Evolutionary conservation across 2,797 vertebrate species (phyloP).

Genomic region (Gambusia yucatana): DNA sequence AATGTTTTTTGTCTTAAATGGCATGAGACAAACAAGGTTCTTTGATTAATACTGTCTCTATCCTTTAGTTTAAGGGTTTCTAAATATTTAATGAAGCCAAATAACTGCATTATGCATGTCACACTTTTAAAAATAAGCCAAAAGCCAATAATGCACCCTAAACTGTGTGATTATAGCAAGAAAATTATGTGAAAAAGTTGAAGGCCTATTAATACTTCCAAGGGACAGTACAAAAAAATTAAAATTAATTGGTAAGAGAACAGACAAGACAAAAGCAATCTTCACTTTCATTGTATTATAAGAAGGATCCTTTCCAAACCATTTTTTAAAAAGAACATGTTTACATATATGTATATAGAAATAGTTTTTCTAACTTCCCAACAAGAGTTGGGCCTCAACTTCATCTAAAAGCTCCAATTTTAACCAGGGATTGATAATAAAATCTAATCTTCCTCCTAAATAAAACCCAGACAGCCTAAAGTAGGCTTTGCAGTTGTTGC

Average conservation of each 20-base stretch:
- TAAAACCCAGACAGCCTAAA: slow-evolving; percentile 56
- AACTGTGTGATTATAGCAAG: background rate
- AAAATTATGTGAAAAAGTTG: background rate
- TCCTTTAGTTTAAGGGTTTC: background rate
- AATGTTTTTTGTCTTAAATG: background rate
- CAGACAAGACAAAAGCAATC: background rate
- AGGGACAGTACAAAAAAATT: background rate
- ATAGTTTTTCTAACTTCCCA: background rate
- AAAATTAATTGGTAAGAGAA: background rate
- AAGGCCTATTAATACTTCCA: background rate
- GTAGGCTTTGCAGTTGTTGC: slow-evolving; percentile 68
- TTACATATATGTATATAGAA: too few relatives aligned
- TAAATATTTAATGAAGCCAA: background rate
- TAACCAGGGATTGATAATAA: slow-evolving; percentile 32
- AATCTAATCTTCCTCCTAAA: slow-evolving; percentile 58
- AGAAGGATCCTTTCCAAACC: background rate
- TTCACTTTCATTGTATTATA: background rate
- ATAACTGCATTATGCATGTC: background rate
- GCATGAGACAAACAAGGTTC: background rate
- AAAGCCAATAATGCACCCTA: too few relatives aligned
- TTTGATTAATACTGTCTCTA: background rate
- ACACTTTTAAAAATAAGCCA: background rate
- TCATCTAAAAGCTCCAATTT: slow-evolving; percentile 27
- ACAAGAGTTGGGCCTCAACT: background rate
- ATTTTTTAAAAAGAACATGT: background rate